phyloP scores from a whole-genome alignment of 2,888 invertebrate genomes.

The Philhelius pedissequus region DNA sequence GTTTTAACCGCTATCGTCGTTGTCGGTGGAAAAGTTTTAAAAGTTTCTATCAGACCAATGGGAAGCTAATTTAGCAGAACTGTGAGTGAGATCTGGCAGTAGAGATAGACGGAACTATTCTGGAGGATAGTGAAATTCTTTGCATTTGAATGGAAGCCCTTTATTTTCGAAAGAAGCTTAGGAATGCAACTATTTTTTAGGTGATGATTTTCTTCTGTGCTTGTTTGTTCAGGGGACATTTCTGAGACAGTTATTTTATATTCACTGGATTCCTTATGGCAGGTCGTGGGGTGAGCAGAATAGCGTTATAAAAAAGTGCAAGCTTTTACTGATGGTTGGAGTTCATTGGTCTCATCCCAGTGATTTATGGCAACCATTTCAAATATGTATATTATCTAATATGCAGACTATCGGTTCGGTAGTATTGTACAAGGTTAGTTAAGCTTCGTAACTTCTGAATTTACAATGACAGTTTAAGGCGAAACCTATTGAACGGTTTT shows the following conservation, averaged over 20 bases:
- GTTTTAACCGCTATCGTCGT: conserved; percentile 26
- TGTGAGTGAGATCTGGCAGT: conserved; percentile 23
- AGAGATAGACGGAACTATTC: conserved; percentile 18
- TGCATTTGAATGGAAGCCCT: conserved; percentile 11
- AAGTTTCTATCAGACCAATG: conserved; percentile 37
- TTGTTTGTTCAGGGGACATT: background rate
- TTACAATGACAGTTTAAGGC: background rate
- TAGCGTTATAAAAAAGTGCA: background rate
- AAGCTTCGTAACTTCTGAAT: background rate
- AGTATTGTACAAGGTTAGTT: background rate
- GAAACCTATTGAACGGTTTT: conserved; percentile 15
- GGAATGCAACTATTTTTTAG: conserved; percentile 24
- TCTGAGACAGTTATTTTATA: conserved; percentile 29
- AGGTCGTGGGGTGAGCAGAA: conserved; percentile 4
- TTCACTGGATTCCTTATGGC: background rate
- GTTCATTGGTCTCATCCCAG: conserved; percentile 44
- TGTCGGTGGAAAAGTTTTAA: conserved; percentile 34
- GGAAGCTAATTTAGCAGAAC: conserved; percentile 30
- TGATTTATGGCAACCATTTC: conserved; percentile 45
- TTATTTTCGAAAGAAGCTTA: conserved; percentile 26
- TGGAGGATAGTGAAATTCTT: conserved; percentile 20
- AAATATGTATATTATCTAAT: conserved; percentile 31
- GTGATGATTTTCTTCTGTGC: background rate
- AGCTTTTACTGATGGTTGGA: conserved; percentile 23
- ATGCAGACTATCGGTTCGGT: background rate